Evolutionary conservation across 1,140 invertebrate genomes (phyloP).

Genomic region (Reticulitermes speratus): DNA sequence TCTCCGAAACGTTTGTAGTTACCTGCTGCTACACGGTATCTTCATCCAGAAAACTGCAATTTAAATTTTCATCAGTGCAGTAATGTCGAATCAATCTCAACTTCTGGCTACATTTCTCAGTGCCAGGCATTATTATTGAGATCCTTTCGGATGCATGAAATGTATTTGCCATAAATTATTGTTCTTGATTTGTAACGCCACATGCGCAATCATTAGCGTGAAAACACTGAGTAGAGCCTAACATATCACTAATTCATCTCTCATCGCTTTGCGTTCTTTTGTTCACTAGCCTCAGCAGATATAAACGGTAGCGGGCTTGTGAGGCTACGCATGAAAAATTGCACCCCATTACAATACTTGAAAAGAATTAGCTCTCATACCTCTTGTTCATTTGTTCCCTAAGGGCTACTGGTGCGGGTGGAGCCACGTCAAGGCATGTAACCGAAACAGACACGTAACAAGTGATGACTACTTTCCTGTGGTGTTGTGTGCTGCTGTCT

Average conservation of each 20-base stretch:
- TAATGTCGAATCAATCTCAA: no score
- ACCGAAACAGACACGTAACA: slow-evolving; percentile 4
- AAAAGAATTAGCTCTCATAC: background rate
- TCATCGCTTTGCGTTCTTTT: background rate
- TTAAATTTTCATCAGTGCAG: no score
- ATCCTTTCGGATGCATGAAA: no score
- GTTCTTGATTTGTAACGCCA: background rate
- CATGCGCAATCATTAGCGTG: background rate
- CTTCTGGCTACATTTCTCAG: no score
- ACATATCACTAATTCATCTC: background rate
- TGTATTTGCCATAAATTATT: no score
- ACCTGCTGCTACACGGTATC: no score
- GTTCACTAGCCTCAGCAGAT: background rate
- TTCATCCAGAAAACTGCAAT: no score
- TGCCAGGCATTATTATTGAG: no score
- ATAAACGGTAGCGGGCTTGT: background rate
- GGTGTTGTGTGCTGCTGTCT: background rate
- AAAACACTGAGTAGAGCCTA: background rate
- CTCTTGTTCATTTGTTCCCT: background rate
- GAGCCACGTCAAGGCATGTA: background rate
- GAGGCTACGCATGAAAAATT: slow-evolving; percentile 3
- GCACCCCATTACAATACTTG: slow-evolving; percentile 3
- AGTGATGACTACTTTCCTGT: background rate
- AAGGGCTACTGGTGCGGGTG: background rate
- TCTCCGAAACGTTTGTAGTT: no score